phyloP scores from a whole-genome alignment of 2,888 invertebrate species.

The Drosophila falleni region DNA sequence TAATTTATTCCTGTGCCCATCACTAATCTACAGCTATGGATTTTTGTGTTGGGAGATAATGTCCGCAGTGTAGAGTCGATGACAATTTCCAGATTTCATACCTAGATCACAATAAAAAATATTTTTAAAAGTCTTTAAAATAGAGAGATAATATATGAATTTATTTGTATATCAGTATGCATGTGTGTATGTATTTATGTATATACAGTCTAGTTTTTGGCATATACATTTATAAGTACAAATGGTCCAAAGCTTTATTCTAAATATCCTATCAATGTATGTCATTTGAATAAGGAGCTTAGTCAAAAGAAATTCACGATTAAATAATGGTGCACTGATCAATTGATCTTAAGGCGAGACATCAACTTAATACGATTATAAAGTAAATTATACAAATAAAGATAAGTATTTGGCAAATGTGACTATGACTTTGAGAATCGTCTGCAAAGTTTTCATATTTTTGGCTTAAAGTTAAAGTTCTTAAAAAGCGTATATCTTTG shows the following conservation, averaged over 20 bases:
- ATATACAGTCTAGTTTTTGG: slow-evolving; percentile 70
- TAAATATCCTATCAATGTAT: slow-evolving; percentile 22
- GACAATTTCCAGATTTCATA: not conserved
- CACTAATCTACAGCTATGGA: no score
- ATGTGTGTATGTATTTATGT: slow-evolving; percentile 32
- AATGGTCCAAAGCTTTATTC: slow-evolving; percentile 39
- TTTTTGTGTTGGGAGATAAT: no score
- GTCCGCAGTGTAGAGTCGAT: no score
- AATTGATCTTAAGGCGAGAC: slow-evolving; percentile 7
- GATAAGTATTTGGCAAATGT: slow-evolving; percentile 45
- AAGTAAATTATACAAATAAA: slow-evolving; percentile 15
- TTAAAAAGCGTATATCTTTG: slow-evolving; percentile 38
- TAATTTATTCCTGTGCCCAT: no score
- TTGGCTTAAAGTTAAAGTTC: slow-evolving; percentile 30
- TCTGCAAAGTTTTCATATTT: slow-evolving; percentile 21
- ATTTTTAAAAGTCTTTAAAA: not conserved
- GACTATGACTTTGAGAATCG: slow-evolving; percentile 11
- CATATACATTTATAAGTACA: slow-evolving; percentile 69
- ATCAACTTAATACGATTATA: not conserved
- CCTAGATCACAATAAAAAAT: not conserved
- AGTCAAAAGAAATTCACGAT: slow-evolving; percentile 23
- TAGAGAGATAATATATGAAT: slow-evolving; percentile 9
- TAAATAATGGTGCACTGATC: slow-evolving; percentile 24
- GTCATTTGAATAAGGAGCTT: not conserved
- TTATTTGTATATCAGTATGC: not conserved